Evolutionary conservation across 2,888 invertebrate species (phyloP), one percentile per base, ranked within the genome.

Genomic region (Andrena bucephala): DNA sequence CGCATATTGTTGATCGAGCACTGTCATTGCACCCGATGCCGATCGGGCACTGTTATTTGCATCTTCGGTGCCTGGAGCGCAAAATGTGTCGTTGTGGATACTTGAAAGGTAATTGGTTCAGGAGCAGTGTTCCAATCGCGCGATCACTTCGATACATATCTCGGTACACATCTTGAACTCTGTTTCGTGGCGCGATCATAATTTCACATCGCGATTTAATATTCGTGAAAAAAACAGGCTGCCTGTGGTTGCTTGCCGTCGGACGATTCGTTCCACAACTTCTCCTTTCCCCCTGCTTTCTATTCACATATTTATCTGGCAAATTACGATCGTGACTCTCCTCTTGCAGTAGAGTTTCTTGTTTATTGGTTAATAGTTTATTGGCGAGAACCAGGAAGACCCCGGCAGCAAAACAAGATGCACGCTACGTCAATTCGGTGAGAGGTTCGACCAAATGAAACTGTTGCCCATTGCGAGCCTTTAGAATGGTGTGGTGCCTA

Each of bases 101-200:
- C 79, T 88, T 71, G 77, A 82, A 74, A 80, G 77, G 81, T 87
- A 87, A 87, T 87, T 87, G 88, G 81, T 86, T 87, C 88, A 54
- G 84, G 73, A 86, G 77, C 85, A 60, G 60, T 60, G 76, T 76
- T 77, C 69, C 84, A 79, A 86, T 88, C 86, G 79, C 87, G 77
- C 86, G 86, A 88, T 88, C 86, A 73, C 42, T 42, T 57, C 68
- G 79, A 84, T 86, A 60, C 68, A 57, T 77, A 84, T 86, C 76
- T 73, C 63, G 88, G 81, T 84, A 84, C 65, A 75, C 69, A 87
- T 88, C 87, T 88, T 57, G 72, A 50, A n/a, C 63, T 69, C 13
- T 67, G 72, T 68, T 70, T 24, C 50, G 72, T 74, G 54, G 73
- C 65, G 69, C 63, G 75, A 79, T 81, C 74, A 62, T 79, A 78